These are phyloP conservation scores for Enteromius thamalakanensis DNA, from an alignment of 2,797 vertebrate species.

Conservation along the genomic window DNA sequence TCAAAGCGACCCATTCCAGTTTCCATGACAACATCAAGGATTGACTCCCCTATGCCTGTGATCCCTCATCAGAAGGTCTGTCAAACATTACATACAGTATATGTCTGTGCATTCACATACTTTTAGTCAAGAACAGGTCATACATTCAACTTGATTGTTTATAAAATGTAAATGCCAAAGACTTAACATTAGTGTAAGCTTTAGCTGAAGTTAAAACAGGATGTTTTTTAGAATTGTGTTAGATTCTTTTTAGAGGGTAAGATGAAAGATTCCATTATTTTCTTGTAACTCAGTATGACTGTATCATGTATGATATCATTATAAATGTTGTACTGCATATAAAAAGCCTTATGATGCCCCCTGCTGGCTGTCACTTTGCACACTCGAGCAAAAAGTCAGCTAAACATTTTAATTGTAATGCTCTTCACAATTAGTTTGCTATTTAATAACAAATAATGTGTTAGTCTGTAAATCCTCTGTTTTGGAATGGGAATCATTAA, in stretches of 20 bases:
- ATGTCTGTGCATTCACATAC: neutral
- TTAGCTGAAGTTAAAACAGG: neutral
- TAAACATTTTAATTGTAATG: neutral
- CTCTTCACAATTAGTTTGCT: neutral
- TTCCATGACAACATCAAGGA: slow-evolving; percentile 74
- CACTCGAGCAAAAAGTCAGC: neutral
- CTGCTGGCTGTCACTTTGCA: slow-evolving; percentile 32
- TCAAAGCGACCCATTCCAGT: slow-evolving; percentile 85
- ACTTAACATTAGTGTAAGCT: neutral
- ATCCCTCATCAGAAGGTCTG: slow-evolving; percentile 95
- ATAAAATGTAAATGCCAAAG: neutral
- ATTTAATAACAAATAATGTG: neutral
- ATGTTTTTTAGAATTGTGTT: neutral
- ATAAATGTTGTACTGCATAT: slow-evolving; percentile 9
- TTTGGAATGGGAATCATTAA: too few relatives aligned
- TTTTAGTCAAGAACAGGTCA: neutral
- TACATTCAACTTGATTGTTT: neutral
- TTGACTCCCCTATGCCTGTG: slow-evolving; percentile 82
- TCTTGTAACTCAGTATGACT: neutral
- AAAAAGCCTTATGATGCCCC: slow-evolving; percentile 34
- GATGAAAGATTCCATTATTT: neutral
- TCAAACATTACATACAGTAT: neutral
- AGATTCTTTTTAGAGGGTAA: neutral
- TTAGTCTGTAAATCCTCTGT: neutral
- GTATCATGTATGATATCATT: neutral